Conservation (phyloP, 2,797 vertebrate genomes). For the Alouatta caraya region DNA sequence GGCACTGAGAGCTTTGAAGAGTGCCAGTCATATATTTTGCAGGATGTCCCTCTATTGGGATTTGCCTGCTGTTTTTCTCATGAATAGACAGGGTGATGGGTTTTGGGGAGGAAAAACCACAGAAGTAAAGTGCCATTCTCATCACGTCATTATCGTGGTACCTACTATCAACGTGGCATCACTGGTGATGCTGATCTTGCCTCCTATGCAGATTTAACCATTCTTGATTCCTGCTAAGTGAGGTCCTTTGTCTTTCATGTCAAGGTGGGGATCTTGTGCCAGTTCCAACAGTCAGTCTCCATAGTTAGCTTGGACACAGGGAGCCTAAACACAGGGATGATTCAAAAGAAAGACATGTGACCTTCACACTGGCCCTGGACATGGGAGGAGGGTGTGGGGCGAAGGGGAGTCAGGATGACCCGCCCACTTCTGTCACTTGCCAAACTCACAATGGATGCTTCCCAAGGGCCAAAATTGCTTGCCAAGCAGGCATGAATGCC, state of each 20-base stretch:
- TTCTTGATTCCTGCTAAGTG: not conserved
- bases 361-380: not conserved
- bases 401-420: not conserved
- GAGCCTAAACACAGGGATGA: not conserved
- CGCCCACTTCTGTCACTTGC: not conserved
- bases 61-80: not conserved
- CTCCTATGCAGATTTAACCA: not conserved
- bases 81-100: not conserved
- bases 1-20: not conserved
- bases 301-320: not conserved
- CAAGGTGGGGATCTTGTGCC: not conserved
- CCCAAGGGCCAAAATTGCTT: conserved; percentile 30
- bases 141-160: not conserved
- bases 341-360: conserved; percentile 31
- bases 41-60: not conserved
- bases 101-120: not conserved
- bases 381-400: not conserved
- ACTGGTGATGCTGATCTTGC: not conserved
- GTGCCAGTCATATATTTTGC: not conserved
- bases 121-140: not conserved
- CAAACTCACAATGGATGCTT: not conserved
- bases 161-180: not conserved
- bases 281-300: not conserved
- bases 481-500: conserved; percentile 28
- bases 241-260: not conserved